Evolutionary conservation across 2,888 invertebrate genomes (phyloP).

Genomic region (Eristalis tenax): DNA sequence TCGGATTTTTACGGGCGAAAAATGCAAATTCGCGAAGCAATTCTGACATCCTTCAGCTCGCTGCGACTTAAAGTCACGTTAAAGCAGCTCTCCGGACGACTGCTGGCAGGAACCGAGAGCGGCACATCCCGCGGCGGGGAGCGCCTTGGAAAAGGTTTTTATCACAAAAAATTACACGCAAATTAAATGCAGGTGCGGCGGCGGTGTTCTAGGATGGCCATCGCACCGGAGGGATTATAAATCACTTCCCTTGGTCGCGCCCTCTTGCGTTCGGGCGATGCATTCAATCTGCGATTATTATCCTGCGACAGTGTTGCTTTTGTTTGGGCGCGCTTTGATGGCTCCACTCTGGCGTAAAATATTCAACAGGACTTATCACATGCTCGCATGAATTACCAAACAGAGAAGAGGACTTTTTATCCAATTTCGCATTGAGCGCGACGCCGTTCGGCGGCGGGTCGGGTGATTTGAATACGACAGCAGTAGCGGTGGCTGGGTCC

Average conservation of each 20-base stretch:
- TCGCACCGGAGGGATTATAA: conserved; percentile 67
- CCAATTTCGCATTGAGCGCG: conserved; percentile 42
- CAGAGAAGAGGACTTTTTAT: conserved; percentile 70
- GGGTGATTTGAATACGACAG: conserved; percentile 56
- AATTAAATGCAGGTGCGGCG: conserved; percentile 70
- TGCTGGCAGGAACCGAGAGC: no score
- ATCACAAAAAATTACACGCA: conserved; percentile 65
- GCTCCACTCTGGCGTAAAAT: conserved; percentile 70
- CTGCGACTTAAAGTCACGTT: conserved; percentile 62
- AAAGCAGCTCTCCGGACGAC: conserved; percentile 21
- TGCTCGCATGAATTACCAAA: conserved; percentile 73
- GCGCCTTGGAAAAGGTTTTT: conserved; percentile 20
- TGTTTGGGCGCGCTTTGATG: conserved; percentile 64
- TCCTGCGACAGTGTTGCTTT: conserved; percentile 70
- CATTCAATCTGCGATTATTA: conserved; percentile 69
- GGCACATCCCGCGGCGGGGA: neutral
- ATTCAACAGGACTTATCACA: conserved; percentile 73
- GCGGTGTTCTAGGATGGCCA: conserved; percentile 36
- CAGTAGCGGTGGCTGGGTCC: conserved; percentile 13
- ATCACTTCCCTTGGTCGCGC: conserved; percentile 52
- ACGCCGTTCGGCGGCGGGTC: conserved; percentile 10
- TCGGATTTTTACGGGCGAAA: conserved; percentile 65
- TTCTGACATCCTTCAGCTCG: conserved; percentile 59
- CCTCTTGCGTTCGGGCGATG: conserved; percentile 19
- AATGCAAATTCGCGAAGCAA: conserved; percentile 69